Evolutionary conservation across 1,140 invertebrate genomes (phyloP), one percentile per base, ranked within the genome.

Genomic region (Probaryconus sp.): DNA sequence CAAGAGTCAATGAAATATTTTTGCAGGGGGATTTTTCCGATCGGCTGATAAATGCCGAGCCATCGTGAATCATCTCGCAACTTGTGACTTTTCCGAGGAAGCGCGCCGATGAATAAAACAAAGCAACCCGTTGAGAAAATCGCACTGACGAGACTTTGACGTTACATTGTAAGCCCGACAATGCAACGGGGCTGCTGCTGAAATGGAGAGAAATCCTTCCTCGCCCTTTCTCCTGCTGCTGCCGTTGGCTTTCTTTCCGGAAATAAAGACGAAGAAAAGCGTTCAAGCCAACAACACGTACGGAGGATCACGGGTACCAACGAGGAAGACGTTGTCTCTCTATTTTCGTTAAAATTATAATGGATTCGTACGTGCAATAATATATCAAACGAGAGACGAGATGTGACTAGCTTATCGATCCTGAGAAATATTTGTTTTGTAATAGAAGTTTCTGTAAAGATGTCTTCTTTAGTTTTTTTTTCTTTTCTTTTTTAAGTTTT

Each of bases 111-210:
- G 65, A 69, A 69, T 69, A 60, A 69, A 69, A 69, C 55, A 69
- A 69, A 56, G 65, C 65, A 69, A 69, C 65, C 53, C 65, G 55
- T 60, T 60, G 53, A 69, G 65, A 69, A 69, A 60, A 69, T 69
- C 45, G 30, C 40, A 47, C 47, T 61, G 65, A 69, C 65, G 65
- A 69, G 48, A 61, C 65, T 69, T 69, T 61, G 65, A 69, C 55
- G 64, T 58, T 68, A 58, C 53, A 69, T 60, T 69, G 55, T 69
- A 61, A 53, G 55, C 28, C 21, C 48, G 47, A 61, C 47, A 53
- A 60, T 70, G 56, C 67, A 24, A 70, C 48, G 47, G 33, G 18
- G 9, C 38, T 26, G 16, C 42, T 24, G 63, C 21, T 56, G 20
- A 67, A 56, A 56, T 21, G 10, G 11, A 43, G 55, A 53, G 38